Evolutionary conservation across 2,113 vertebrate genomes (phyloP).

Genomic region (Asarcornis scutulata): DNA sequence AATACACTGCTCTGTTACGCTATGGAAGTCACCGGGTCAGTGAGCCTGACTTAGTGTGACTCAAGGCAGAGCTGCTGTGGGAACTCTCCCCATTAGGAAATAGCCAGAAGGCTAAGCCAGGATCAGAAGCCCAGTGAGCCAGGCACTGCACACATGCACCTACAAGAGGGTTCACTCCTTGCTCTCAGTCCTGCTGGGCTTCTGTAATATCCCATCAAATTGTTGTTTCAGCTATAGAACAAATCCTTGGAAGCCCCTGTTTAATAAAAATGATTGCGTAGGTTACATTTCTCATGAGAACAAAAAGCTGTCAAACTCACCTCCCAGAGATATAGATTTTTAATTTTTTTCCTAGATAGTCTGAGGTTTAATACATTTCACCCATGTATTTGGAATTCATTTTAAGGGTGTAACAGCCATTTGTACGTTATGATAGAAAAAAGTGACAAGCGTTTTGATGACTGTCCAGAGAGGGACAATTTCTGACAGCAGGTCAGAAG

Average conservation of each 20-base stretch:
- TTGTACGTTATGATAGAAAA: neutral
- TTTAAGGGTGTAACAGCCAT: neutral
- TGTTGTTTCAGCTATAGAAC: neutral
- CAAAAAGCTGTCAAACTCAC: neutral
- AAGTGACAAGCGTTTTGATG: neutral
- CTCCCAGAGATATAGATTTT: neutral
- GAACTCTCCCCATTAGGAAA: neutral
- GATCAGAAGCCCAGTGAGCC: neutral
- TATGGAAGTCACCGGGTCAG: accelerated
- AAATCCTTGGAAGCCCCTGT: neutral
- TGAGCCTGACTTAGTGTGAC: neutral
- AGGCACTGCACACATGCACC: accelerated
- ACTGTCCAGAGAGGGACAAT: neutral
- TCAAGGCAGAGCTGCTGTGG: neutral
- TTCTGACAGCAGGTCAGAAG: constrained; percentile 26
- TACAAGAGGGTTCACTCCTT: neutral
- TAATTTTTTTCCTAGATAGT: neutral
- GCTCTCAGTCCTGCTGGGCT: neutral
- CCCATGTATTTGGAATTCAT: neutral
- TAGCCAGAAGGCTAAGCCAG: neutral
- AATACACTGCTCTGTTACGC: neutral
- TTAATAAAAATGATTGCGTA: neutral
- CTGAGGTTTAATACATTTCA: neutral
- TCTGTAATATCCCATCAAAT: neutral
- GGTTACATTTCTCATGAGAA: neutral